Percentiles rank a stretch among this genome's conserved stretches.
Conservation (phyloP, 1,140 invertebrate genomes). For the Drepana arcuata region DNA sequence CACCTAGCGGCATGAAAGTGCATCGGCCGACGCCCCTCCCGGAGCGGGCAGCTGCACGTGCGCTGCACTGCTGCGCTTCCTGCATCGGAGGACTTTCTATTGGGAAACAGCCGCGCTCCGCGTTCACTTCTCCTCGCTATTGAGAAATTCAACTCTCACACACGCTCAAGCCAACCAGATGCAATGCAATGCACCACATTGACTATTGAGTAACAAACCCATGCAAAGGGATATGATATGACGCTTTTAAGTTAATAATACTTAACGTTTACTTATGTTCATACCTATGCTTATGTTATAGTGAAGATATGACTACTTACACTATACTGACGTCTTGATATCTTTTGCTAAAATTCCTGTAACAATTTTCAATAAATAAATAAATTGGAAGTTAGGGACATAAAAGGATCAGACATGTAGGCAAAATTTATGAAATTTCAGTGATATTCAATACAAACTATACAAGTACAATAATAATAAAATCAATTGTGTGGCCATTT, state of each 20-base stretch:
- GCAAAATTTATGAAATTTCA: background rate
- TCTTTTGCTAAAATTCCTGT: too few species aligned
- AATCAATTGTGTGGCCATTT: constrained; percentile 23
- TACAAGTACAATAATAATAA: constrained; percentile 17
- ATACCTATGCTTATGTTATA: too few species aligned
- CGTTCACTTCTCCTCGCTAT: constrained; percentile 33
- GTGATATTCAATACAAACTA: constrained; percentile 9
- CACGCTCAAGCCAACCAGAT: constrained; percentile 42
- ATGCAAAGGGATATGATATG: too few species aligned
- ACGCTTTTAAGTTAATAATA: too few species aligned
- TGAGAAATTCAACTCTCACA: constrained; percentile 61
- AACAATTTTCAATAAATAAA: too few species aligned
- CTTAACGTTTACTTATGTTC: too few species aligned
- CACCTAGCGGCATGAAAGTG: constrained; percentile 62
- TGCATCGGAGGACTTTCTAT: constrained; percentile 65
- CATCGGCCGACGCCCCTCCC: constrained; percentile 55
- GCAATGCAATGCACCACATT: too few species aligned
- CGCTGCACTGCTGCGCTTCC: constrained; percentile 50
- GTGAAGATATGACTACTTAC: too few species aligned
- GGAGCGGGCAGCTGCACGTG: constrained; percentile 40
- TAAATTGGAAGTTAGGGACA: too few species aligned
- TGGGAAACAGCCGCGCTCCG: constrained; percentile 52
- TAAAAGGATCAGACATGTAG: too few species aligned
- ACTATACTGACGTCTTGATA: too few species aligned
- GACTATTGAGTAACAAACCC: too few species aligned